phyloP scores from a whole-genome alignment of 23 tunicate species.

The Halocynthia aurantium region DNA sequence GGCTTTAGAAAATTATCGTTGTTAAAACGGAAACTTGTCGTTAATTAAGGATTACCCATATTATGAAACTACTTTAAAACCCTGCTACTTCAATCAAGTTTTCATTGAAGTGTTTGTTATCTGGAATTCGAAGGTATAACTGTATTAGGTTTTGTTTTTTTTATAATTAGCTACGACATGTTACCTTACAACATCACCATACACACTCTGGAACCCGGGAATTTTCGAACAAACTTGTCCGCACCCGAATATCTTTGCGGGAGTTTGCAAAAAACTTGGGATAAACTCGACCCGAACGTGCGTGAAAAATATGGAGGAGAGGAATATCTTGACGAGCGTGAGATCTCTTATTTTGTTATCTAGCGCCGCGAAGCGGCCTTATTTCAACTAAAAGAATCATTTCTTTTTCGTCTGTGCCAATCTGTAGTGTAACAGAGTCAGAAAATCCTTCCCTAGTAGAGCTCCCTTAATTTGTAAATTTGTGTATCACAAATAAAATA shows the following conservation, averaged over 20 bases:
- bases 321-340: conserved; percentile 6
- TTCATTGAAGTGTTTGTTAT: neutral
- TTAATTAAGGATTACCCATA: too few relatives aligned
- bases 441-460: too few relatives aligned
- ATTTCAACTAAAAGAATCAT: too few relatives aligned
- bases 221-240: conserved; percentile 20
- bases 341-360: neutral
- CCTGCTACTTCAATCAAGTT: neutral
- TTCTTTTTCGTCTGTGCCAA: too few relatives aligned
- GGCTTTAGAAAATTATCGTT: too few relatives aligned
- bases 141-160: neutral
- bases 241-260: conserved; percentile 14
- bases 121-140: neutral
- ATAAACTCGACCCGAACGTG: neutral
- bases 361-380: too few relatives aligned
- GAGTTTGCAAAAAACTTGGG: conserved; percentile 5
- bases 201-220: conserved; percentile 25
- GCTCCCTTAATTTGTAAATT: too few relatives aligned
- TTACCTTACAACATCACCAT: conserved; percentile 33
- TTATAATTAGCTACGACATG: conserved; percentile 6
- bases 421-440: too few relatives aligned
- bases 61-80: neutral
- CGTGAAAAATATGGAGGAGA: conserved; percentile 21
- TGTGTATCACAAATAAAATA: too few relatives aligned
- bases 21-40: too few relatives aligned